Percentiles rank a stretch among this genome's conserved stretches.
These are phyloP conservation scores for Zalophus californianus DNA, from an alignment of 2,797 vertebrate genomes.

Conservation along the genomic window DNA sequence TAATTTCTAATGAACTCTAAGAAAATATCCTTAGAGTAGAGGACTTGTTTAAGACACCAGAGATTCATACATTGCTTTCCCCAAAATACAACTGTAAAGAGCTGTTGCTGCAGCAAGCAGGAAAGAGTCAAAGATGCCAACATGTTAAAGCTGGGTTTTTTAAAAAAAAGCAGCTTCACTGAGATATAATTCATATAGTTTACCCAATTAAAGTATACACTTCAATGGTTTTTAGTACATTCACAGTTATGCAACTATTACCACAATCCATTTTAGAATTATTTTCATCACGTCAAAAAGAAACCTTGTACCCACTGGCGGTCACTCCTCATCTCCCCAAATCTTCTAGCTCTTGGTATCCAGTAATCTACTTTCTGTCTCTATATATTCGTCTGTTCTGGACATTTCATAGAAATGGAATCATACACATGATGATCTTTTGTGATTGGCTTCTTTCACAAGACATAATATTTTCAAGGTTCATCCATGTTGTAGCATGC, in stretches of 20 bases:
- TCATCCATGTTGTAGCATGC: not conserved
- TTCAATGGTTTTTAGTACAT: not conserved
- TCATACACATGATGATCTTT: not conserved
- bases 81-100: not conserved
- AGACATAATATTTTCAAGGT: not conserved
- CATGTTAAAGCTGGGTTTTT: not conserved
- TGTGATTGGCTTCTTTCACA: not conserved
- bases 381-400: not conserved
- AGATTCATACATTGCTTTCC: not conserved
- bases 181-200: not conserved
- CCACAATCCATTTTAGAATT: not conserved
- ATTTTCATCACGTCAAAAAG: not conserved
- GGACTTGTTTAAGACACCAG: not conserved
- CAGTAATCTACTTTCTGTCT: not conserved
- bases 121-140: not conserved
- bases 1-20: conserved; percentile 49
- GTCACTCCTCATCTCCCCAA: not conserved
- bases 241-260: not conserved
- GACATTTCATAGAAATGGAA: not conserved
- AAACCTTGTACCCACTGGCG: not conserved
- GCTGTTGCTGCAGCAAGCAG: not conserved
- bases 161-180: not conserved
- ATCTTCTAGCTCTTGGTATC: not conserved
- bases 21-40: not conserved
- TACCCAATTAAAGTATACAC: not conserved